Evolutionary conservation across 2,797 vertebrate genomes (phyloP), one percentile per base, ranked within the genome.

Genomic region (Mareca strepera): DNA sequence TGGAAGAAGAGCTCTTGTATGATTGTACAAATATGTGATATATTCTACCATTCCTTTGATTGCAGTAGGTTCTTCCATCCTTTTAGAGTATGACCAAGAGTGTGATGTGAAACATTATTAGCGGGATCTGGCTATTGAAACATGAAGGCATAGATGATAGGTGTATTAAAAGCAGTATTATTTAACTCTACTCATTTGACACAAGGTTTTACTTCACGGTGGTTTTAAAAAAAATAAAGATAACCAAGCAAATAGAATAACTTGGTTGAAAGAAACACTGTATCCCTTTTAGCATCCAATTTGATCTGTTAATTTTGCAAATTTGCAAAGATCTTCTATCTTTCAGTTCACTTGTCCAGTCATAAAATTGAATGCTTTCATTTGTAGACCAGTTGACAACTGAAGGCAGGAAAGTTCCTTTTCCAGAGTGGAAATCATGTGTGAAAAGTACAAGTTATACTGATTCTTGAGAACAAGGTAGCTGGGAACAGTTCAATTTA

Each of bases 1-100:
- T 92, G 60, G 93, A 66, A 95, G 62, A 77, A 6, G 22, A 55
- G 75, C 63, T 91, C 93, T 92, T 91, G 28, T 73, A 33, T 59
- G 56, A 91, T 79, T 76, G 77, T 41, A 79, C 77, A 91, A 91
- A 90, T 86, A 31, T 52, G 33, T 60, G 68, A 43, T 62, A 18
- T 44, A 50, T 81, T 93, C 64, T n/a, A 43, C 79, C 20, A 2
- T 64, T 93, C 16, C 35, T 77, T 86, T 88, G 17, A 70, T 53
- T 73, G 17, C 50, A 74, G 59, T 80, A 25, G 4, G 28, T 80
- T 80, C 77, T 83, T 48, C 60, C 52, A 53, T 70, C 37, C 59
- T n/a, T 91, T 86, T 66, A 88, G 70, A 60, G 14, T 75, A 43
- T 84, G 52, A 25, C 43, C 66, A 79, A 86, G 68, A 58, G n/a